Evolutionary conservation across 2,888 invertebrate genomes (phyloP).

Genomic region (Xanthia icteritia): DNA sequence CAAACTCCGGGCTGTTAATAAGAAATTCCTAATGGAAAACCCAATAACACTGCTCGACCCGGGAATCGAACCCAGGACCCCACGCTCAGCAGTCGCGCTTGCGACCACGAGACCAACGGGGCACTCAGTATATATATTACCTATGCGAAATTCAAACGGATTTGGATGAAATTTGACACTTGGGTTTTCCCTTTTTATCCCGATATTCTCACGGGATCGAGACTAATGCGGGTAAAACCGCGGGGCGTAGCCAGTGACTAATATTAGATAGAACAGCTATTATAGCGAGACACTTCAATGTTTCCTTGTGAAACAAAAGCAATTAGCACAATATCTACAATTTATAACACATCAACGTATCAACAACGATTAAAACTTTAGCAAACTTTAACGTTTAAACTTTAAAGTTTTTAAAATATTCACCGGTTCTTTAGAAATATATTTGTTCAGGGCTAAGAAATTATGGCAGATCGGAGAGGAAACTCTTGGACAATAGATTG

Average conservation of each 20-base stretch:
- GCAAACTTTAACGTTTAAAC: conserved; percentile 41
- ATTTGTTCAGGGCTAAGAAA: not conserved
- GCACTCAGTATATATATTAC: too few relatives aligned
- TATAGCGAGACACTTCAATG: not conserved
- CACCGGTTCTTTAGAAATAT: conserved; percentile 15
- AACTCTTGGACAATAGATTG: not conserved
- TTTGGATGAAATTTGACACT: too few relatives aligned
- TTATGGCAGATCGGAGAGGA: not conserved
- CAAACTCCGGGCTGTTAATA: too few relatives aligned
- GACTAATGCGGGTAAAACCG: too few relatives aligned
- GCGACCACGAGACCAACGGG: too few relatives aligned
- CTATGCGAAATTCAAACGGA: too few relatives aligned
- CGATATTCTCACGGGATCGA: too few relatives aligned
- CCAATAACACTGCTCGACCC: too few relatives aligned
- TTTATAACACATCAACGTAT: conserved; percentile 60
- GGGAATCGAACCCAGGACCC: too few relatives aligned
- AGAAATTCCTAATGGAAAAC: too few relatives aligned
- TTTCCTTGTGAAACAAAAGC: conserved; percentile 36
- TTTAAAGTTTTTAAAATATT: conserved; percentile 39
- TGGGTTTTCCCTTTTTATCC: too few relatives aligned
- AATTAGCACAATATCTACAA: conserved; percentile 55
- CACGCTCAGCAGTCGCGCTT: too few relatives aligned
- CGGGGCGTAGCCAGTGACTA: not conserved
- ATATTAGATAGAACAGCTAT: not conserved
- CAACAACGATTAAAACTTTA: conserved; percentile 61